Evolutionary conservation across 23 tunicate genomes (phyloP).

Genomic region (Oikopleura vanhoeffeni): DNA sequence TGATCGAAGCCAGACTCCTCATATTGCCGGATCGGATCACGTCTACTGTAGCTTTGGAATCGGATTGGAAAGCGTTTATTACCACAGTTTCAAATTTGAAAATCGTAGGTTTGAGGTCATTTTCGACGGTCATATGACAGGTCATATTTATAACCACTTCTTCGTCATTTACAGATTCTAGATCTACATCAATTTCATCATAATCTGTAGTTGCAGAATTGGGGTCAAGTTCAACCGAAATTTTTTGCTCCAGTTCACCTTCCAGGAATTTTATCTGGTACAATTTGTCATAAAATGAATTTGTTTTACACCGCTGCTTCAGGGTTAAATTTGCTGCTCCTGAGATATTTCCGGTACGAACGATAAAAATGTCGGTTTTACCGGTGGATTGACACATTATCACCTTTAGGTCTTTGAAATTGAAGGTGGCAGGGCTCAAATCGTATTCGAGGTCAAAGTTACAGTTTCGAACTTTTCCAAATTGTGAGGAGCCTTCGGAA

Average conservation of each 20-base stretch:
- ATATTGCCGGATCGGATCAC: background rate
- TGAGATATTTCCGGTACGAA: background rate
- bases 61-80: background rate
- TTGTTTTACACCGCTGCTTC: background rate
- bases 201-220: background rate
- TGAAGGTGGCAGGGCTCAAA: background rate
- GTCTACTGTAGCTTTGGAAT: background rate
- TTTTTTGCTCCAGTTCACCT: background rate
- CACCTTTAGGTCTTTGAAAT: background rate
- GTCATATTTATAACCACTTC: conserved; percentile 7
- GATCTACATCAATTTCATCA: background rate
- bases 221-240: background rate
- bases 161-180: background rate
- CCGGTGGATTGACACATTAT: background rate
- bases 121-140: background rate
- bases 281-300: background rate
- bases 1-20: background rate
- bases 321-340: background rate
- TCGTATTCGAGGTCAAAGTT: background rate
- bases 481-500: background rate
- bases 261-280: background rate
- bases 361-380: background rate
- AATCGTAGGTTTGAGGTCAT: background rate
- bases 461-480: background rate
- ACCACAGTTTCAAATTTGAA: background rate